These are phyloP conservation scores for Eupithecia tripunctaria DNA, from an alignment of 2,888 invertebrate species.

Conservation along the genomic window DNA sequence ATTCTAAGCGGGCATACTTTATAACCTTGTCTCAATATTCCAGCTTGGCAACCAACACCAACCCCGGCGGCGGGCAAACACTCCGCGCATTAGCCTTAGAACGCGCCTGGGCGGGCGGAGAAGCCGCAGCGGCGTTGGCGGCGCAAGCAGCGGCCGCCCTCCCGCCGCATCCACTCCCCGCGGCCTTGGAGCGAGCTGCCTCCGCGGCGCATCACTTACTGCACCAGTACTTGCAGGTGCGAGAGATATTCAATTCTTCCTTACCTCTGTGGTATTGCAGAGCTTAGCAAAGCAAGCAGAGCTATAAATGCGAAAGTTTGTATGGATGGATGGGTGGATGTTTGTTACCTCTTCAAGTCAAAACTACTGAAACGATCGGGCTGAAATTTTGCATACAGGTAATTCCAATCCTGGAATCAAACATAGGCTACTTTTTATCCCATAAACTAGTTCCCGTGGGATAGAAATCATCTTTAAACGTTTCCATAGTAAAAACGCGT, in stretches of 20 bases:
- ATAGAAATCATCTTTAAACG: too few species aligned
- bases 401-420: too few species aligned
- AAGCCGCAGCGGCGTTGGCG: slow-evolving; percentile 72
- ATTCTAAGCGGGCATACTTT: too few species aligned
- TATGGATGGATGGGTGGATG: too few species aligned
- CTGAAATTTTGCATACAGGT: too few species aligned
- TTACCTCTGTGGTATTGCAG: not conserved
- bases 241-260: not conserved
- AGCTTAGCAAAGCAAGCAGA: too few species aligned
- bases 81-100: slow-evolving; percentile 76
- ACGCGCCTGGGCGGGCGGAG: slow-evolving; percentile 79
- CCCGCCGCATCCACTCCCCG: slow-evolving; percentile 76
- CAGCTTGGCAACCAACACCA: slow-evolving; percentile 57
- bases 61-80: slow-evolving; percentile 55
- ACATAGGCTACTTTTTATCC: too few species aligned
- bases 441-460: too few species aligned
- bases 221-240: slow-evolving; percentile 60
- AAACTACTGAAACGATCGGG: too few species aligned
- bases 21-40: not conserved
- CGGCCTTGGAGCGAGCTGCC: slow-evolving; percentile 75
- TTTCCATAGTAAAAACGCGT: too few species aligned
- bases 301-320: too few species aligned
- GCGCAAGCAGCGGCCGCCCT: slow-evolving; percentile 75
- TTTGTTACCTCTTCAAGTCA: too few species aligned
- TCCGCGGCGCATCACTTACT: slow-evolving; percentile 75